phyloP scores from a whole-genome alignment of 2,113 vertebrate genomes.

The Pseudorectes ferrugineus region DNA sequence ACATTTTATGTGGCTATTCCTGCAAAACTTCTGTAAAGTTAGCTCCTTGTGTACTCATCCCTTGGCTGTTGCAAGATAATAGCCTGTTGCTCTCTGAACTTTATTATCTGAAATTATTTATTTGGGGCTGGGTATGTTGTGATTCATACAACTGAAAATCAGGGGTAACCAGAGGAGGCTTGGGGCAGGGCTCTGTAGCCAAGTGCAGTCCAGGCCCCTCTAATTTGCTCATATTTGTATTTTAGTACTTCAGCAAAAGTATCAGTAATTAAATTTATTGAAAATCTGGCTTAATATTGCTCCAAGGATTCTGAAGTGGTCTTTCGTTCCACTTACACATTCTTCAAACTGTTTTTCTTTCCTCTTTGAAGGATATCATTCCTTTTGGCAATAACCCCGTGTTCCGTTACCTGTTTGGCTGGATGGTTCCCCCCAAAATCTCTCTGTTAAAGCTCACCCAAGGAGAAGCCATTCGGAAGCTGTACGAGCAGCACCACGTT shows the following conservation, averaged over 20 bases:
- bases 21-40: background rate
- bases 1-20: background rate
- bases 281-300: background rate
- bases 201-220: background rate
- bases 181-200: background rate
- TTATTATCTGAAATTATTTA: background rate
- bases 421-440: constrained; percentile 99
- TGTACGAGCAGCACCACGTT: constrained; percentile 96
- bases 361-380: constrained; percentile 90
- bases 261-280: background rate
- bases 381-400: constrained; percentile 93
- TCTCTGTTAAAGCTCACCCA: constrained; percentile 95
- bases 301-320: background rate
- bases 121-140: background rate
- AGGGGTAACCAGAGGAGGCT: background rate
- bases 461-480: constrained; percentile 89
- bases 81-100: background rate
- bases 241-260: background rate
- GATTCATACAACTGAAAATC: background rate
- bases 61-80: background rate
- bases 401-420: constrained; percentile 93
- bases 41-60: background rate
- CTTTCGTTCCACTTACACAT: background rate
- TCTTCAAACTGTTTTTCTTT: background rate
- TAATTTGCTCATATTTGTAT: background rate